Conservation (phyloP, 2,797 vertebrate genomes). For the Cuculus canorus region DNA sequence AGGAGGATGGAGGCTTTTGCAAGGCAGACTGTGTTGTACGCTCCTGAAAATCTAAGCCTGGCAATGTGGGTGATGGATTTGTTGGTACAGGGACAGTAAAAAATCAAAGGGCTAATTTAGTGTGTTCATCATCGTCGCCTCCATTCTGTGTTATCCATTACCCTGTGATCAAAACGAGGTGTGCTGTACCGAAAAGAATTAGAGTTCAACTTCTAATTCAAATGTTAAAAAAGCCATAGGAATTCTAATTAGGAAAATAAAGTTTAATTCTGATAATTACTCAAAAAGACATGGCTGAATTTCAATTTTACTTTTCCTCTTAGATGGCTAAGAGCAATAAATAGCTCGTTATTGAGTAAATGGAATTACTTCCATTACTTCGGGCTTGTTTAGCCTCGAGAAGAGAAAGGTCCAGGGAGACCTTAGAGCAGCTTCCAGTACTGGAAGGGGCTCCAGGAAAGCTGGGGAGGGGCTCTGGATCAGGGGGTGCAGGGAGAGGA, state of each 20-base stretch:
- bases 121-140: background rate
- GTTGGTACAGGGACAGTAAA: background rate
- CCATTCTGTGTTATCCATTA: background rate
- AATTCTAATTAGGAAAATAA: conserved; percentile 53
- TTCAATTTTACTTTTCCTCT: conserved; percentile 55
- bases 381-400: no score
- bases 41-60: background rate
- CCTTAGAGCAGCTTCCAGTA: no score
- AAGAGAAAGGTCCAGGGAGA: no score
- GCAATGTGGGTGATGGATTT: background rate
- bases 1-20: background rate
- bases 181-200: background rate
- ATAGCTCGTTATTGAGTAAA: conserved; percentile 60
- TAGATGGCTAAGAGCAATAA: conserved; percentile 43
- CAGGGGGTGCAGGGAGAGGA: no score
- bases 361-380: background rate
- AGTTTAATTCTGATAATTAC: background rate
- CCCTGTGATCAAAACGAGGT: background rate
- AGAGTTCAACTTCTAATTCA: background rate
- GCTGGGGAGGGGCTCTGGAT: no score
- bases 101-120: background rate
- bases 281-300: background rate
- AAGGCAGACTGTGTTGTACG: background rate
- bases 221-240: background rate
- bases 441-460: no score